Evolutionary conservation across 1,140 invertebrate species (phyloP), one percentile per base, ranked within the genome.

Genomic region (Hylaeus anthracinus): DNA sequence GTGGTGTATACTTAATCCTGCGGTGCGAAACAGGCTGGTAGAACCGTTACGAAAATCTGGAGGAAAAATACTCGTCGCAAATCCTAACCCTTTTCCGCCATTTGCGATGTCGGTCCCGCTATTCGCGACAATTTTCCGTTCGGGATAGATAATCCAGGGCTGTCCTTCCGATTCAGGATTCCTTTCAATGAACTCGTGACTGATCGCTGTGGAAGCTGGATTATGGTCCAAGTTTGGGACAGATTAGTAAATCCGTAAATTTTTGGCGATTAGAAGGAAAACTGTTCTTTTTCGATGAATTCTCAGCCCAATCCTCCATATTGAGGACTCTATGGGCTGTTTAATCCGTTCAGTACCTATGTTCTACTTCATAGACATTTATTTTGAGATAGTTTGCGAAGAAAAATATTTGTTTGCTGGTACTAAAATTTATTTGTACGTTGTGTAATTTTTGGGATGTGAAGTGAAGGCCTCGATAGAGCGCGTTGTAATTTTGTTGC

Each of bases 1-100:
- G 85, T 84, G 81, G 71, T 81, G 55, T 86, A 86, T 81, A 75
- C 86, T 87, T 86, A 87, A 86, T 81, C 74, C 61, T 39, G 45
- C 55, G 72, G 55, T 41, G 72, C 60, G 81, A 80, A 83, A 78
- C 69, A 77, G 43, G 63, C 72, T 48, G 84, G 73, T 71, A 87
- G 78, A 83, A 86, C 86, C 86, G 86, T 87, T 87, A 87, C 73
- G 70, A 75, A 79, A 83, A 86, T 72, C 75, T 58, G 63, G 60
- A 74, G 73, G 72, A 79, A 64, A 83, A 63, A 1, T 41, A 6
- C 78, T 26, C 66, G 53, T 65, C 70, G 66, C 81, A 53, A 72
- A 85, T 74, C 72, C 81, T 26, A 69, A 81, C 63, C 72, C 63
- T 74, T 71, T 71, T 64, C 65, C 65, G 61, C 51, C 64, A 74